A percentile compares a stretch with the other conserved stretches of the same genome.
These are phyloP conservation scores for Cosmorhoe ocellata DNA, from an alignment of 2,888 invertebrate genomes.

Conservation along the genomic window DNA sequence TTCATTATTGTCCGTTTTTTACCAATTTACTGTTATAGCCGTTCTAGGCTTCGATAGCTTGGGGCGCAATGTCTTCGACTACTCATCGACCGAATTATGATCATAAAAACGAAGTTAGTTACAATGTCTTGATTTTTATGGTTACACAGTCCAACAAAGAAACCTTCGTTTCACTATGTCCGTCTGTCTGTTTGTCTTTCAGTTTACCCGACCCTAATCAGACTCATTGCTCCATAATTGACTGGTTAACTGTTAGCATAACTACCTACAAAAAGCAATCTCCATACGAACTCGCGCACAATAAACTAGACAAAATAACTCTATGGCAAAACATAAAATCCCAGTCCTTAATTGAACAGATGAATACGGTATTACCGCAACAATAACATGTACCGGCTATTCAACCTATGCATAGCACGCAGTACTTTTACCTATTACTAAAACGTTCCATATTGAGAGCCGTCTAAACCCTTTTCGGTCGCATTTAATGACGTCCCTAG, in stretches of 20 bases:
- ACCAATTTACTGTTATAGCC: constrained; percentile 63
- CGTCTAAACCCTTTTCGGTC: constrained; percentile 74
- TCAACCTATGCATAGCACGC: constrained; percentile 31
- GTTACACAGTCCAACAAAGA: no score
- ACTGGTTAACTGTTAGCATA: no score
- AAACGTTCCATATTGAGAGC: constrained; percentile 68
- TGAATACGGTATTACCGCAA: constrained; percentile 5
- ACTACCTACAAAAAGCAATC: no score
- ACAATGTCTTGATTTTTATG: constrained; percentile 14
- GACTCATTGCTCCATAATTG: no score
- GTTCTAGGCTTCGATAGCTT: constrained; percentile 42
- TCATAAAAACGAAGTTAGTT: constrained; percentile 17
- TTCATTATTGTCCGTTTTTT: constrained; percentile 69
- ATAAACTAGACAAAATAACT: no score
- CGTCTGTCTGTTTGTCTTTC: no score
- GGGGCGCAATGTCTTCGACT: constrained; percentile 32
- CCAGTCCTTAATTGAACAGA: no score
- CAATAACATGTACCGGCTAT: constrained; percentile 19
- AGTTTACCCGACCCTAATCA: no score
- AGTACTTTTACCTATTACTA: constrained; percentile 60
- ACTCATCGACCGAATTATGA: constrained; percentile 27
- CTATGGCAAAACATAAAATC: no score
- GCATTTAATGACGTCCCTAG: constrained; percentile 71
- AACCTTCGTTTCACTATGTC: no score
- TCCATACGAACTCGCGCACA: no score